Evolutionary conservation across 1,140 invertebrate species (phyloP).

Genomic region (Drosophila fuyamai): DNA sequence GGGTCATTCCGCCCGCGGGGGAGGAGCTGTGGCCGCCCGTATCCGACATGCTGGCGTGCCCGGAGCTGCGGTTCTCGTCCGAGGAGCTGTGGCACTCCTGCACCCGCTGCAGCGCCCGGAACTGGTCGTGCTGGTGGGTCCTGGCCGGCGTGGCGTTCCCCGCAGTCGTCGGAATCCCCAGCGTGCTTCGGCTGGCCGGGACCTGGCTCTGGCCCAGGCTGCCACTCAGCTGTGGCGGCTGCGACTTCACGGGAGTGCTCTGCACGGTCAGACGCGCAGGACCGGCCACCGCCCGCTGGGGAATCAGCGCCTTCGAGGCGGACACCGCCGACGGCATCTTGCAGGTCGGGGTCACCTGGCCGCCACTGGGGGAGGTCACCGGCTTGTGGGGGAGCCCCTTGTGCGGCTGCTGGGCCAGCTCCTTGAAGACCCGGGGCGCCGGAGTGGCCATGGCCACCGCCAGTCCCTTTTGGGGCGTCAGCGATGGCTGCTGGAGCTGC

Average conservation of each 20-base stretch:
- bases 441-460: conserved; percentile 80
- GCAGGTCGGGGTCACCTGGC: conserved; percentile 1
- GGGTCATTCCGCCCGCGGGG: conserved; percentile 84
- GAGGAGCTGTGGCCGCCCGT: conserved; percentile 90
- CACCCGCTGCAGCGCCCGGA: conserved; percentile 84
- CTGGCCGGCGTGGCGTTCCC: conserved; percentile 27
- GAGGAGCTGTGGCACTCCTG: conserved; percentile 94
- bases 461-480: conserved; percentile 43
- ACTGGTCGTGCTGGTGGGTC: conserved; percentile 81
- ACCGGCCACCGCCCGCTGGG: conserved; percentile 73
- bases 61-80: conserved; percentile 94
- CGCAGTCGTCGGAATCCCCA: conserved; percentile 59
- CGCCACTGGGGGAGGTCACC: conserved; percentile 29
- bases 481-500: conserved; percentile 24
- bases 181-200: conserved; percentile 56
- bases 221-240: conserved; percentile 87
- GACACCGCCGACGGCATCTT: conserved; percentile 33
- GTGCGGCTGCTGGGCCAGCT: conserved; percentile 72
- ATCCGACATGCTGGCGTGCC: conserved; percentile 96
- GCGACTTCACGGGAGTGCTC: conserved; percentile 87
- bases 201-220: conserved; percentile 78
- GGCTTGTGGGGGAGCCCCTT: conserved; percentile 42
- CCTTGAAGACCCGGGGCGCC: conserved; percentile 78
- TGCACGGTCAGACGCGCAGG: conserved; percentile 85
- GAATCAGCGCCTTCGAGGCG: conserved; percentile 50